Conservation (phyloP, 2,113 vertebrate species). For the Protobothrops mucrosquamatus region DNA sequence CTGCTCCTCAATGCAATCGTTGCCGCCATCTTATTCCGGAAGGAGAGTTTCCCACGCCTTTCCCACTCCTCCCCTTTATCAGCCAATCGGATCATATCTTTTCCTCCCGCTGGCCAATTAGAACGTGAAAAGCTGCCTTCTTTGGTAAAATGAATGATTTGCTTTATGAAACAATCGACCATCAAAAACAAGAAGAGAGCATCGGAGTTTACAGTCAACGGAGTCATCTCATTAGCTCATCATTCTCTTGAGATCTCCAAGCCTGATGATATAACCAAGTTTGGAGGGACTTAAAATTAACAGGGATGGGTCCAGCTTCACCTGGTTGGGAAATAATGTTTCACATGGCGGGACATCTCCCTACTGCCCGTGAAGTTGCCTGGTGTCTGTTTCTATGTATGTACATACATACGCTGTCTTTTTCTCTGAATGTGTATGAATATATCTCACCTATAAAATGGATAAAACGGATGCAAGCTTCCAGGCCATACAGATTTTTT, state of each 20-base stretch:
- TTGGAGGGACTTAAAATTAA: background rate
- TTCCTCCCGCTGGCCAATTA: conserved; percentile 3
- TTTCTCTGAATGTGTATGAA: background rate
- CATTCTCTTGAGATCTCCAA: background rate
- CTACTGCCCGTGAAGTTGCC: background rate
- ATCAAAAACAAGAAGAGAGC: background rate
- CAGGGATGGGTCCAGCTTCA: background rate
- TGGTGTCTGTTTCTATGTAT: background rate
- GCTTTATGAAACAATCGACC: background rate
- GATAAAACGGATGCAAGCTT: background rate
- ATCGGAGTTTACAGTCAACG: background rate
- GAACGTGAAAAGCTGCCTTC: background rate
- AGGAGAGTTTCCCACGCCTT: background rate
- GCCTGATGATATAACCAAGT: background rate
- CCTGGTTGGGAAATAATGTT: background rate
- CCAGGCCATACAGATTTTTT: background rate
- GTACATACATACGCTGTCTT: background rate
- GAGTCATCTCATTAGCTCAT: background rate
- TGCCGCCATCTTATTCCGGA: conserved; percentile 82
- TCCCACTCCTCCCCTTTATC: conserved; percentile 31
- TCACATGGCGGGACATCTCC: background rate
- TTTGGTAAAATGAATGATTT: background rate
- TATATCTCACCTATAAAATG: background rate
- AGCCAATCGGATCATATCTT: conserved; percentile 34
- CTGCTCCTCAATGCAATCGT: conserved; percentile 71